These are phyloP conservation scores for Plectrocnemia conspersa DNA, from an alignment of 1,140 invertebrate genomes.

Conservation along the genomic window DNA sequence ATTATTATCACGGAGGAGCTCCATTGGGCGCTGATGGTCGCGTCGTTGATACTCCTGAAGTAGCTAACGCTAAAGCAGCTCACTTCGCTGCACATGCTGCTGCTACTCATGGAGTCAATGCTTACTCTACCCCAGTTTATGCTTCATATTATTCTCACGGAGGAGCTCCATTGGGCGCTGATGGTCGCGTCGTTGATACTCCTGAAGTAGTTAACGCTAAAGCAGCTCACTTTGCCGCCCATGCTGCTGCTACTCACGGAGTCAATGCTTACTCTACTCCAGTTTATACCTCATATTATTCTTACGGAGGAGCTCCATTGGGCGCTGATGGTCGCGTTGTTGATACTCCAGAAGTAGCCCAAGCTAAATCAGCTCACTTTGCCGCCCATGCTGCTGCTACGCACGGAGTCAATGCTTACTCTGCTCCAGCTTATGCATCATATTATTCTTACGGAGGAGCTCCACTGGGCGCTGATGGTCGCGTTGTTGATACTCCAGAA, in stretches of 20 bases:
- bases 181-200: conserved; percentile 43
- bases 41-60: conserved; percentile 2
- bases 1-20: conserved; percentile 15
- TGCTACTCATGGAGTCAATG: conserved; percentile 15
- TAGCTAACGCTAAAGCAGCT: conserved; percentile 5
- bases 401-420: neutral
- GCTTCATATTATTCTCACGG: conserved; percentile 27
- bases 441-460: conserved; percentile 32
- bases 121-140: neutral
- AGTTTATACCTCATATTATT: neutral
- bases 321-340: conserved; percentile 43
- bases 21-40: neutral
- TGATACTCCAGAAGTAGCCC: conserved; percentile 38
- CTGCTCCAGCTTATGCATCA: too few species aligned
- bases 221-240: conserved; percentile 25
- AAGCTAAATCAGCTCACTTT: conserved; percentile 46
- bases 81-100: conserved; percentile 25
- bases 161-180: conserved; percentile 47
- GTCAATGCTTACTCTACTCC: neutral
- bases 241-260: neutral
- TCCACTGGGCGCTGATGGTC: conserved; percentile 32
- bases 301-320: conserved; percentile 35
- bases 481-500: conserved; percentile 43
- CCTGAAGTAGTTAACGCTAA: conserved; percentile 32
- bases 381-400: conserved; percentile 39